Evolutionary conservation across 2,797 vertebrate species (phyloP).

Genomic region (Allenopithecus nigroviridis): DNA sequence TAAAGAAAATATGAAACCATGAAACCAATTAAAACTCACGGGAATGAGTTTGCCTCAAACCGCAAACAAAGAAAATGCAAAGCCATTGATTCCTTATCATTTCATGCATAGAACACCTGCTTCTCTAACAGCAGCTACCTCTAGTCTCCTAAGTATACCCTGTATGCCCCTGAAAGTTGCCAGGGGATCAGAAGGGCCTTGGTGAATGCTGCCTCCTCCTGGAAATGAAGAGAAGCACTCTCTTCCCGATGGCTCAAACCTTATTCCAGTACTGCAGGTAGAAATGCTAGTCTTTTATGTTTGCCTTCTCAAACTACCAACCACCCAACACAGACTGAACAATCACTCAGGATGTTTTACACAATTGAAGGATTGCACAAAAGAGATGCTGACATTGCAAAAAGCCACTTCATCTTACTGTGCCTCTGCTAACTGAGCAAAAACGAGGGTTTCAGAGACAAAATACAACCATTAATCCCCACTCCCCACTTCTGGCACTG

Average conservation of each 20-base stretch:
- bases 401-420: background rate
- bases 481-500: background rate
- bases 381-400: background rate
- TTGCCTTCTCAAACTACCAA: constrained; percentile 6
- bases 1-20: background rate
- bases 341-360: background rate
- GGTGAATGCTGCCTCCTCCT: constrained; percentile 33
- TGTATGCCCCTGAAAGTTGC: background rate
- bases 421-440: background rate
- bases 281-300: background rate
- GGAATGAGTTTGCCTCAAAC: background rate
- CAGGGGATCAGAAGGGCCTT: background rate
- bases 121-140: background rate
- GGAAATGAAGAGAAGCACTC: background rate
- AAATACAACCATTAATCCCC: background rate
- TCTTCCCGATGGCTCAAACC: background rate
- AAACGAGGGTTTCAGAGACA: background rate
- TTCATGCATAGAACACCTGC: background rate
- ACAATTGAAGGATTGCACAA: background rate
- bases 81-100: background rate
- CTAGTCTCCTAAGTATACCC: background rate
- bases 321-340: background rate
- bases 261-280: background rate
- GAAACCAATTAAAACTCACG: no score
- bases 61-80: background rate